Evolutionary conservation across 2,888 invertebrate genomes (phyloP), one percentile per base, ranked within the genome.

Genomic region (Agriopis aurantiaria): DNA sequence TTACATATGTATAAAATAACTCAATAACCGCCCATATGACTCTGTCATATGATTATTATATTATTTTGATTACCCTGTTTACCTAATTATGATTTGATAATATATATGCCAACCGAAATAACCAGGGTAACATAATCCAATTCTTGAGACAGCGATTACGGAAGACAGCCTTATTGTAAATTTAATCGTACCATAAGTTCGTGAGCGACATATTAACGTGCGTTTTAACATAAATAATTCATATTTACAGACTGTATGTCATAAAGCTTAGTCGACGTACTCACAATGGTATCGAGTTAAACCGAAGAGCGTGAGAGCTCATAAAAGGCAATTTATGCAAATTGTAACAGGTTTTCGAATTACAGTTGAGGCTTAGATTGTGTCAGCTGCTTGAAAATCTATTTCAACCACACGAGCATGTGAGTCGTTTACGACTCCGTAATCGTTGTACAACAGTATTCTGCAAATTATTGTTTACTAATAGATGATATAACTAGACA

Each of bases 251-350:
- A 33, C n/a, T 52, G 12, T 59, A 61, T 56, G 59, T 60, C 51
- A 62, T 69, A 73, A 60, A 67, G 62, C 62, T 61, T 61, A 70
- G 49, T 70, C 40, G 63, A 40, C 55, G 56, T 65, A 57, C 17
- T 58, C 23, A 65, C 70, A 70, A 59, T 70, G 65, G 68, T 66
- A 67, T 58, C n/a, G 33, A 61, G 56, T 68, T 69, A 70, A 69
- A 64, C 63, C 65, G 55, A 73, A 68, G 65, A 69, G 65, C 73
- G 73, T 75, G 68, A 69, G 71, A 71, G 68, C 62, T 71, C 63
- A 48, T 69, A 71, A 57, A 65, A 63, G 63, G 46, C 64, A 68
- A 74, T 64, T 65, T 69, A 69, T 72, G 72, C 69, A 59, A 71
- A 71, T 71, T 67, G 43, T 62, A 59, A 71, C 56, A 43, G 63